These are phyloP conservation scores for Antechinus flavipes DNA, from an alignment of 2,113 vertebrate species.

Conservation along the genomic window DNA sequence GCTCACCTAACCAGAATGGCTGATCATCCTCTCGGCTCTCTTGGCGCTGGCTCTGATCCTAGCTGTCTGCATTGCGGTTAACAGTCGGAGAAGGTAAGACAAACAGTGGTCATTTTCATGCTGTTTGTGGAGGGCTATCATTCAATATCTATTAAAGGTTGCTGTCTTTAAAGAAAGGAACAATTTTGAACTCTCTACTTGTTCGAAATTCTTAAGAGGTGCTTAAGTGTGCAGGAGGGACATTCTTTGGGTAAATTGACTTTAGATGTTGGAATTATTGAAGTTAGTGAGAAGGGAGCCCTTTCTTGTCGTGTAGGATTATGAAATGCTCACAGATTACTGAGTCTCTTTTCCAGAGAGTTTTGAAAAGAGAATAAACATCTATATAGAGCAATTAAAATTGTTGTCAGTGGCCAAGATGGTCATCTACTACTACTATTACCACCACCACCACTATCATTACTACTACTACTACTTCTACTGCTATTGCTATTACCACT, in stretches of 20 bases:
- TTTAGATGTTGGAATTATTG: not conserved
- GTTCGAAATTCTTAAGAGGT: not conserved
- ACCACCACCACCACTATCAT: too few relatives aligned
- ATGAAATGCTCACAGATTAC: not conserved
- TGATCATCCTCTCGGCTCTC: slow-evolving; percentile 78
- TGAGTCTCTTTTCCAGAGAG: not conserved
- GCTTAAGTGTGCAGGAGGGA: not conserved
- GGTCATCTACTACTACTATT: not conserved
- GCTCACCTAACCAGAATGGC: slow-evolving; percentile 70
- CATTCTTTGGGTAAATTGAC: not conserved
- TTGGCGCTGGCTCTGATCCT: slow-evolving; percentile 78
- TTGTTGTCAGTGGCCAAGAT: not conserved
- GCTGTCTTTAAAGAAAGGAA: not conserved
- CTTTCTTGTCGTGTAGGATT: not conserved
- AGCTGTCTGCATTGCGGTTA: slow-evolving; percentile 76
- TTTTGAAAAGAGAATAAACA: not conserved
- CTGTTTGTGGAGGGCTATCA: not conserved
- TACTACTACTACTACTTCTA: not conserved
- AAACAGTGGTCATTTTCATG: not conserved
- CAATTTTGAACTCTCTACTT: not conserved
- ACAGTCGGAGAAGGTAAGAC: slow-evolving; percentile 78
- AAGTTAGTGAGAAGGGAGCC: not conserved
- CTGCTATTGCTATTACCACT: not conserved
- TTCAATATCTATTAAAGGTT: not conserved
- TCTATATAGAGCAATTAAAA: not conserved